Evolutionary conservation across 2,113 vertebrate species (phyloP), one percentile per base, ranked within the genome.

Genomic region (Ammodytes dubius): DNA sequence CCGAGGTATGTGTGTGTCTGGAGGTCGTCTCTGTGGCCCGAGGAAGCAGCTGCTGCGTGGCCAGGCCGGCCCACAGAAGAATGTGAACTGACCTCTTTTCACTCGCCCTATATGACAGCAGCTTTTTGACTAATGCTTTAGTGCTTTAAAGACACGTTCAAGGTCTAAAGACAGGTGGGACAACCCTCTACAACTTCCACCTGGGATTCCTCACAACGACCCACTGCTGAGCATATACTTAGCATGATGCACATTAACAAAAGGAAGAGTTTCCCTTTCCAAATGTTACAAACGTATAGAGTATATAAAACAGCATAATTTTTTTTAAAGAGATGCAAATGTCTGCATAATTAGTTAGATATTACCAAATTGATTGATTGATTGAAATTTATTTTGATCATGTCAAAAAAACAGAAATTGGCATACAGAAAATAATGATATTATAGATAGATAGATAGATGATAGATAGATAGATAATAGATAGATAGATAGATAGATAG

Each of bases 1-100:
- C 52, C 64, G 4, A 80, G 81, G 89, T 65, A 71, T 90, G 81
- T 77, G 82, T 42, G 64, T 81, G 90, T 76, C 47, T 79, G 70
- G 77, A 91, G 88, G 89, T 92, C 72, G 54, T 53, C 87, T 87
- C 71, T 50, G 73, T 35, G 83, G 88, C 89, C 81, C 35, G 70
- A 92, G 91, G 92, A 93, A 93, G 91, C 92, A 92, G 92, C 93
- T 92, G 93, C 64, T 58, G 64, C 13, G 17, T 42, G 60, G 78
- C 81, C 83, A 0, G 79, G 82, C 78, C 72, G 57, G 81, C 81
- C 11, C 9, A 75, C 50, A 71, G 35, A 90, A 91, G 88, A 92
- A 93, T 92, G 90, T 27, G 12, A 84, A 84, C 76, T 87, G 90
- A 91, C 91, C 89, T 86, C 81, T 60, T 87, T 90, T 89, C 85